Base-by-base conservation (phyloP, 1,140 invertebrate genomes). In the Aphis gossypii region DNA sequence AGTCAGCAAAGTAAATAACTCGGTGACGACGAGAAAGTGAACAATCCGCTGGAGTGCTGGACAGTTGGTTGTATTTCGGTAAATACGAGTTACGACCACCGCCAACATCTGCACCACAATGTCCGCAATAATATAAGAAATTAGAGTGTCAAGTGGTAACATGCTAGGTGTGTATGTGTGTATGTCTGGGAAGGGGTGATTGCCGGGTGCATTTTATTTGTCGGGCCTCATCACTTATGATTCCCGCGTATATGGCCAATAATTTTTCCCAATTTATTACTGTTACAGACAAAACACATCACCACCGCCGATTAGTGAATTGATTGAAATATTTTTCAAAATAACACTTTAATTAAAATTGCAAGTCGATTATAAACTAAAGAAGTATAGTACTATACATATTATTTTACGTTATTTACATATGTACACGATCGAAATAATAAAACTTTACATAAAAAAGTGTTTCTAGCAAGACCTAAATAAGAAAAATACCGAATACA, bases 341-440 rank as follows among this genome's bases (percentile, higher is more conserved):
- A 41, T 41, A 41, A 41, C 38, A 41, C 38, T 41, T 18, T 68
- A 18, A n/a, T 35, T 14, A 76, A 76, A 76, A 76, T 6, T 14
- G n/a, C 60, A 20, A 76, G 30, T n/a, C 3, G 25, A n/a, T 30
- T 4, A n/a, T 2, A n/a, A n/a, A 76, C n/a, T 76, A 35, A n/a
- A 76, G 1, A 76, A 76, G 14, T 18, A 6, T n/a, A 76, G 18
- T 35, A 18, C n/a, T n/a, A 11, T 35, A n/a, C 30, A n/a, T 76
- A 68, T 76, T 76, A 76, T 76, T 76, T 76, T n/a, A 68, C 60
- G n/a, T n/a, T 18, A 76, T 76, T 68, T n/a, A 68, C 60, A 68
- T 68, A n/a, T 14, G n/a, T n/a, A 68, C n/a, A 68, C 30, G 30
- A 68, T n/a, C 11, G 5, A n/a, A n/a, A n/a, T n/a, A 68, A 14